phyloP scores from a whole-genome alignment of 92 coral and sea anemone genomes.

The Bergia sp. region DNA sequence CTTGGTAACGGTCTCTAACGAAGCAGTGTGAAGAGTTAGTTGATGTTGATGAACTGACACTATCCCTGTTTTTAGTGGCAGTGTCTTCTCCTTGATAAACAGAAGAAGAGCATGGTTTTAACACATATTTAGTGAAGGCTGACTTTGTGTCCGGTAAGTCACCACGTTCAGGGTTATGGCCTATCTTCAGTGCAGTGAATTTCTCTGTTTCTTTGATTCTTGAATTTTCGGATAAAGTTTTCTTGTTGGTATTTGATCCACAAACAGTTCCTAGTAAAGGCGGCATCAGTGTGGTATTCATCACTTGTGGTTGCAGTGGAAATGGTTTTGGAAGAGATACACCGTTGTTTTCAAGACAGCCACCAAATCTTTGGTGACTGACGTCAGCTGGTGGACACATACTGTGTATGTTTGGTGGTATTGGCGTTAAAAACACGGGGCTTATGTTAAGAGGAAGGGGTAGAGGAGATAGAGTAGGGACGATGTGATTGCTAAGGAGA shows the following conservation, averaged over 20 bases:
- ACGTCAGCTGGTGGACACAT: background rate
- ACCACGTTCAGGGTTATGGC: background rate
- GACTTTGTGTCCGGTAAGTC: background rate
- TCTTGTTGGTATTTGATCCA: background rate
- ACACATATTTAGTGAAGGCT: conserved; percentile 1
- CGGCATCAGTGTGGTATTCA: conserved; percentile 3
- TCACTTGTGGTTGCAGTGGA: background rate
- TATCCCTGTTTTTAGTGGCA: background rate
- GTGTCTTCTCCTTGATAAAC: background rate
- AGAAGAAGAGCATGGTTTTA: background rate
- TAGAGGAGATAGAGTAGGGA: background rate
- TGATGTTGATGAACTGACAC: background rate
- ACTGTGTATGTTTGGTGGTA: background rate
- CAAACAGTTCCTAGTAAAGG: background rate
- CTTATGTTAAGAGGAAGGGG: background rate
- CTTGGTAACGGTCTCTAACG: background rate
- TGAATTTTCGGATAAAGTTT: background rate
- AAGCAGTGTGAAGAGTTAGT: background rate
- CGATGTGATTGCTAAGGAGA: background rate
- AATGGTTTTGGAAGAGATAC: conserved; percentile 19
- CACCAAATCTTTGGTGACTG: background rate
- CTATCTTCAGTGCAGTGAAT: background rate
- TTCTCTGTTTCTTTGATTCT: background rate
- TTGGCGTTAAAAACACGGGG: conserved; percentile 1
- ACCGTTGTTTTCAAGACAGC: background rate